phyloP scores from a whole-genome alignment of 1,140 invertebrate species.

The Cydia amplana region DNA sequence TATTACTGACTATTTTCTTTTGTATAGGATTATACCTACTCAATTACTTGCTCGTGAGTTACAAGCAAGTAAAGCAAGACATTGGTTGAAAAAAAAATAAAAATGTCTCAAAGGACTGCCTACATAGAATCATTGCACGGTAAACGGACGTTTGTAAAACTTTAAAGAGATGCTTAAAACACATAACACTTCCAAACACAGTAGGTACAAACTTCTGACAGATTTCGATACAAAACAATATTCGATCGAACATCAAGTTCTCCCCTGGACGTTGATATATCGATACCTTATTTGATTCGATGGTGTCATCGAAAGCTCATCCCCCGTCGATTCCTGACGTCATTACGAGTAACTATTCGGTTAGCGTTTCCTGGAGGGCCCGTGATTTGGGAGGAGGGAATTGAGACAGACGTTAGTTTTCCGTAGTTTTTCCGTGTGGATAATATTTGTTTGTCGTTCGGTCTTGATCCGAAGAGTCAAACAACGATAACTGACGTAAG shows the following conservation, averaged over 20 bases:
- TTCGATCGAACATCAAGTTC: not conserved
- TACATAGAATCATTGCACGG: too few relatives aligned
- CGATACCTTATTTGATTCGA: slow-evolving; percentile 76
- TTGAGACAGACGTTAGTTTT: slow-evolving; percentile 1
- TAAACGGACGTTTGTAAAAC: not conserved
- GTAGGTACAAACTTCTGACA: slow-evolving; percentile 3
- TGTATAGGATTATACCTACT: too few relatives aligned
- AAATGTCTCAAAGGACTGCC: too few relatives aligned
- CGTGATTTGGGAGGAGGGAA: slow-evolving; percentile 21
- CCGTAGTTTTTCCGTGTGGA: not conserved
- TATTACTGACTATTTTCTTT: too few relatives aligned
- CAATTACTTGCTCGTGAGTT: too few relatives aligned
- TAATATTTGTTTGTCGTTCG: not conserved
- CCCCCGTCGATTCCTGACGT: slow-evolving; percentile 2
- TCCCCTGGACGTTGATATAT: slow-evolving; percentile 73
- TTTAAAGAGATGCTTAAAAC: not conserved
- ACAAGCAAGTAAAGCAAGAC: too few relatives aligned
- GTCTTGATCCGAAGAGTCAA: not conserved
- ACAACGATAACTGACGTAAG: too few relatives aligned
- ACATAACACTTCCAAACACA: not conserved
- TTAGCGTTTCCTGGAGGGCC: slow-evolving; percentile 15
- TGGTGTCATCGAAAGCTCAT: slow-evolving; percentile 78
- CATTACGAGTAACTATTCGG: slow-evolving; percentile 29
- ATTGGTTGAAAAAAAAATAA: too few relatives aligned
- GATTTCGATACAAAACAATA: slow-evolving; percentile 10